These are phyloP conservation scores for Salvelinus alpinus DNA, from an alignment of 2,113 vertebrate genomes.

Conservation along the genomic window DNA sequence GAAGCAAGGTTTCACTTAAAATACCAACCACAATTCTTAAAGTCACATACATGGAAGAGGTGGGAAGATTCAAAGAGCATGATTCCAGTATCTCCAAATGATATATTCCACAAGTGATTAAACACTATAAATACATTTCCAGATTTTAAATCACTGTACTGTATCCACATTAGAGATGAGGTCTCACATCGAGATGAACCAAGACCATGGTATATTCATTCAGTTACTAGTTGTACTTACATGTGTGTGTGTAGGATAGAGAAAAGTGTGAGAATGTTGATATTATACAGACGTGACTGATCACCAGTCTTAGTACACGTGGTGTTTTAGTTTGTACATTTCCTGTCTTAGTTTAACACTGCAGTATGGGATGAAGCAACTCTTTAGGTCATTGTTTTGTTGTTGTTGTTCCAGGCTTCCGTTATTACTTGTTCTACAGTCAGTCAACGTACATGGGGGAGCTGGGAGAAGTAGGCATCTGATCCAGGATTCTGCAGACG, in stretches of 20 bases:
- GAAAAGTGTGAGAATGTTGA: conserved; percentile 65
- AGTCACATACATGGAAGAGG: conserved; percentile 62
- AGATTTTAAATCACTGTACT: conserved; percentile 74
- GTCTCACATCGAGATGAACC: conserved; percentile 72
- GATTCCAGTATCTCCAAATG: conserved; percentile 77
- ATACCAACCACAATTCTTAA: conserved; percentile 68
- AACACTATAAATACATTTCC: conserved; percentile 84
- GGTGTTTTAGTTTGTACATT: conserved; percentile 72
- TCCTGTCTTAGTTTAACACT: conserved; percentile 71
- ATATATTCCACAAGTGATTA: conserved; percentile 79
- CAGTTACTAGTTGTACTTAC: conserved; percentile 59
- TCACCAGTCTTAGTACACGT: conserved; percentile 84
- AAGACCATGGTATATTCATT: conserved; percentile 77
- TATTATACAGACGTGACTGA: conserved; percentile 86
- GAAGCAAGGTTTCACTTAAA: conserved; percentile 60
- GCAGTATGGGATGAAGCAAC: conserved; percentile 80
- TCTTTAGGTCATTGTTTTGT: conserved; percentile 77
- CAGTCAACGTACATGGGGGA: conserved; percentile 97
- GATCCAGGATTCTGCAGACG: conserved; percentile 94
- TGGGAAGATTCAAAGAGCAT: conserved; percentile 60
- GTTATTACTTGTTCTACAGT: conserved; percentile 62
- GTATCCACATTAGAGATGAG: conserved; percentile 80
- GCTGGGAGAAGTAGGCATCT: conserved; percentile 95
- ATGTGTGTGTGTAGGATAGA: conserved; percentile 31
- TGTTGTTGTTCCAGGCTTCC: conserved; percentile 27